Evolutionary conservation across 2,888 invertebrate species (phyloP).

Genomic region (Liposcelis brunnea): DNA sequence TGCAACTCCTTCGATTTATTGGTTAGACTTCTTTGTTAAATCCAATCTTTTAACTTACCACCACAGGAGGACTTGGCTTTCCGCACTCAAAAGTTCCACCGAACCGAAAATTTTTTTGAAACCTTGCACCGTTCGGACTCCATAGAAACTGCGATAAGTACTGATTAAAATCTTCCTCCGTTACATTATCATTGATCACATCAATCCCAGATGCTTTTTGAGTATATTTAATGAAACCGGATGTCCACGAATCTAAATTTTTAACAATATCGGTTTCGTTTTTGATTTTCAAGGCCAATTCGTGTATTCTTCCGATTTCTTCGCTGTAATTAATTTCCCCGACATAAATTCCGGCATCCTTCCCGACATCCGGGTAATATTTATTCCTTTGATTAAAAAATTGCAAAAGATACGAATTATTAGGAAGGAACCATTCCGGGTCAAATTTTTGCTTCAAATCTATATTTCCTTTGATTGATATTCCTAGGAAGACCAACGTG

Average conservation of each 20-base stretch:
- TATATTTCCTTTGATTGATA: conserved; percentile 42
- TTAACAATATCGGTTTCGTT: conserved; percentile 34
- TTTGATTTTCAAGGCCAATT: conserved; percentile 34
- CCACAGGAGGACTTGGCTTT: conserved; percentile 35
- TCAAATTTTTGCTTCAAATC: conserved; percentile 61
- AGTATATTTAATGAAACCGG: conserved; percentile 30
- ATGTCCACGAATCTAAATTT: conserved; percentile 43
- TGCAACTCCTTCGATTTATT: too few relatives aligned
- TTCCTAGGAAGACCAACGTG: conserved; percentile 38
- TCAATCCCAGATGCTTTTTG: neutral
- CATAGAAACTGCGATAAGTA: conserved; percentile 52
- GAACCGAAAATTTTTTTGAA: conserved; percentile 50
- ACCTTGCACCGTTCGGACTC: conserved; percentile 49
- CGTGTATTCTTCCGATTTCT: conserved; percentile 39
- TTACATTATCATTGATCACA: conserved; percentile 18
- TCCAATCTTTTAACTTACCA: conserved; percentile 23
- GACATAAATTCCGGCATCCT: conserved; percentile 44
- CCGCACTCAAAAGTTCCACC: conserved; percentile 42
- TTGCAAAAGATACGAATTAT: conserved; percentile 44
- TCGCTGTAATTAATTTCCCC: conserved; percentile 45
- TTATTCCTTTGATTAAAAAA: conserved; percentile 36
- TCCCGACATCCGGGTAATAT: conserved; percentile 47
- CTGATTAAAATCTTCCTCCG: conserved; percentile 37
- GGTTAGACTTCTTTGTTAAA: too few relatives aligned
- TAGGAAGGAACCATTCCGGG: conserved; percentile 61